Evolutionary conservation across 2,888 invertebrate genomes (phyloP).

Genomic region (Linyphia triangularis): DNA sequence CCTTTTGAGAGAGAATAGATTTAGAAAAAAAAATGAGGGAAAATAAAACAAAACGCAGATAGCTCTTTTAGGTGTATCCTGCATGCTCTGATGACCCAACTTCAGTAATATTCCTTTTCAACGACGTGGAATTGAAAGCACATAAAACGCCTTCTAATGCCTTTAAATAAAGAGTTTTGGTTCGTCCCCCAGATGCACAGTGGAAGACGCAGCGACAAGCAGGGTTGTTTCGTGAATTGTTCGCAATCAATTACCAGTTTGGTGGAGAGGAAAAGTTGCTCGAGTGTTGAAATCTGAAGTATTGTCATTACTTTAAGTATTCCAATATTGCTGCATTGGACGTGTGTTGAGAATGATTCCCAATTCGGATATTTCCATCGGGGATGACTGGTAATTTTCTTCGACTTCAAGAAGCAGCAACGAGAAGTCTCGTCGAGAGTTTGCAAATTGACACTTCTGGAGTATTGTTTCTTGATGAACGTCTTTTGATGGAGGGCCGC

Average conservation of each 20-base stretch:
- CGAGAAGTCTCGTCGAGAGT: background rate
- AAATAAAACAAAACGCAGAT: slow-evolving; percentile 21
- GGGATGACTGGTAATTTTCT: slow-evolving; percentile 32
- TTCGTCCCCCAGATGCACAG: slow-evolving; percentile 23
- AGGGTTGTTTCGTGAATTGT: slow-evolving; percentile 43
- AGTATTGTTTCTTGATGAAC: background rate
- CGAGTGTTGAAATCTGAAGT: slow-evolving; percentile 57
- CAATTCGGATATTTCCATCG: background rate
- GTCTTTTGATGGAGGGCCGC: background rate
- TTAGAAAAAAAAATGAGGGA: slow-evolving; percentile 10
- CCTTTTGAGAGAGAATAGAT: background rate
- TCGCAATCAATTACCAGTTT: slow-evolving; percentile 62
- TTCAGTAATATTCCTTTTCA: slow-evolving; percentile 22
- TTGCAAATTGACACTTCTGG: slow-evolving; percentile 33
- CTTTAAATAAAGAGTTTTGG: slow-evolving; percentile 43
- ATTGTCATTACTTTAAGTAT: slow-evolving; percentile 58
- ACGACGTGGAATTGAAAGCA: slow-evolving; percentile 38
- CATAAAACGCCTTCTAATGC: slow-evolving; percentile 65
- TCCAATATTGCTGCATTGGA: slow-evolving; percentile 4
- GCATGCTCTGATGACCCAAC: slow-evolving; percentile 43
- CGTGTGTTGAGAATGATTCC: slow-evolving; percentile 1
- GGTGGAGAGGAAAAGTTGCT: slow-evolving; percentile 36
- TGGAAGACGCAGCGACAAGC: slow-evolving; percentile 17
- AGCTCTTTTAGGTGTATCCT: slow-evolving; percentile 4
- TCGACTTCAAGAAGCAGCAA: background rate